Evolutionary conservation across 2,888 invertebrate genomes (phyloP), one percentile per base, ranked within the genome.

Genomic region (Diloba caeruleocephala): DNA sequence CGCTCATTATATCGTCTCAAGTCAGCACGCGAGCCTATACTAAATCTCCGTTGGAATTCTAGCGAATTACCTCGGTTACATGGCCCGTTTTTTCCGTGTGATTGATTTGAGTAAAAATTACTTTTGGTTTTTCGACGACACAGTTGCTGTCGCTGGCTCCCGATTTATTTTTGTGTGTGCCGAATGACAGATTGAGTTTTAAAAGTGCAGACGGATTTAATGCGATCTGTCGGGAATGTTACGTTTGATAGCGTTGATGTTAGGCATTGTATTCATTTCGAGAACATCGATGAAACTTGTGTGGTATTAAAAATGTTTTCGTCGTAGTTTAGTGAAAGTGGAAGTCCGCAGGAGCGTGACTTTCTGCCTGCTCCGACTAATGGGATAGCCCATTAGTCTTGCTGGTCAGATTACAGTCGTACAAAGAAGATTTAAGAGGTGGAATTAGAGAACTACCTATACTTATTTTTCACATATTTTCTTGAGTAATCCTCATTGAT

Each of bases 31-130:
- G 85, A 81, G 77, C 66, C 74, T 82, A 78, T 81, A 88, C 89
- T 93, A 93, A 93, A 93, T 92, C 93, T 92, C 87, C 71, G 71
- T 32, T 77, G 92, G 93, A 91, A 93, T 93, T 92, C 91, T 92
- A 89, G 90, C 86, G 93, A 93, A 91, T 93, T 93, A 92, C 85
- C 89, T 80, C 84, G 81, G 79, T 82, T 83, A 80, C 88, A 84
- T 76, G 81, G 84, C 67, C 85, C 84, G 87, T 89, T 91, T 90
- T 78, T 90, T 90, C 84, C 81, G 75, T 73, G 85, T 93, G 92
- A 93, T 93, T 93, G 92, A 93, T 93, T 86, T 88, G 85, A 89
- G 86, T 88, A 87, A 89, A 87, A 89, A 90, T 91, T 90, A 91
- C 88, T 89, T 86, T 88, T 85, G 83, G 83, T 83, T 88, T 88